Evolutionary conservation across 2,797 vertebrate genomes (phyloP), one percentile per base, ranked within the genome.

Genomic region (Chiloscyllium punctatum): DNA sequence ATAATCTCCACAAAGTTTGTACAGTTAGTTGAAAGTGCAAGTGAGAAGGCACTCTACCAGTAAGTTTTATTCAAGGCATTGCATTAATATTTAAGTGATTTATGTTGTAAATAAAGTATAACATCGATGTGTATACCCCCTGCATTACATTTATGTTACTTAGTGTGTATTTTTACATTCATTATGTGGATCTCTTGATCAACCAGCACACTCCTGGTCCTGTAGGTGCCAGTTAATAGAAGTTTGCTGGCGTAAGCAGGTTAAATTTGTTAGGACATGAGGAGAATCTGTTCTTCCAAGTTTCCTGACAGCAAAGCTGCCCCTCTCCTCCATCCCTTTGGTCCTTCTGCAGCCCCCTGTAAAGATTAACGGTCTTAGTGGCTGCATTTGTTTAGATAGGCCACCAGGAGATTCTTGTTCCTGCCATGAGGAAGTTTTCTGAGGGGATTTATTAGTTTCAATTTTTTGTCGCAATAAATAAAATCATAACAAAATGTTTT

Each of bases 401-500:
- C 37, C 88, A 66, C 51, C 57, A 21, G 33, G 57, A 66, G 5
- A 21, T 6, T 90, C 18, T 68, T 69, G 62, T 37, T 69, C 15
- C 42, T 68, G 21, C 62, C 37, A 92, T 9, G 57, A 53, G 16
- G 90, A 92, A 92, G 8, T 23, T 92, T 69, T 69, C 33, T 68
- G 18, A 42, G 2, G 42, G 62, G 0, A 68, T 69, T 8, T 69
- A 37, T 68, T 92, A 92, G 68, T 92, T 92, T 18, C 16, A 68
- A 37, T 92, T 92, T 92, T 68, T 92, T 25, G 9, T 21, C n/a
- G 18, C 57, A 66, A 33, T 42, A 68, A 68, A 68, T 92, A 92
- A 69, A 21, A 74, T 53, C 33, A 48, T 33, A 77, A 95, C 30
- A 7, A 95, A 95, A 95, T 57, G 96, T 96, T 94, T 96, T 95